Conservation (phyloP, 1,140 invertebrate species). For the Phthorimaea operculella region DNA sequence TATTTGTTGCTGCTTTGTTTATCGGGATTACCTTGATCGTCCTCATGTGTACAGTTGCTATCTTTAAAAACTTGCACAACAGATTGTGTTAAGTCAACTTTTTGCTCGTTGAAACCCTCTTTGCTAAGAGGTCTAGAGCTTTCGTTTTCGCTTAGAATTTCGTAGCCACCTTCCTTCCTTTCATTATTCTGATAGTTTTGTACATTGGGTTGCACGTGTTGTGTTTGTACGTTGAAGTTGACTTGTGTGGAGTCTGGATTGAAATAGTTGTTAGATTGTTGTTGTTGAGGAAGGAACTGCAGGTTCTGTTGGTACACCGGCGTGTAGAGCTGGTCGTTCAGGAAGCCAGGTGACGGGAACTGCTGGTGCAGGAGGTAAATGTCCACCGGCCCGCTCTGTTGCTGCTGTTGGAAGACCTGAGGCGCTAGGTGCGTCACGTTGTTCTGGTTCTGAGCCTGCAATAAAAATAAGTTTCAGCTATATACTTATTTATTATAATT, state of each 20-base stretch:
- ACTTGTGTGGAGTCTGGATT: slow-evolving; percentile 11
- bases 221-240: slow-evolving; percentile 19
- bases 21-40: slow-evolving; percentile 16
- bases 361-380: slow-evolving; percentile 43
- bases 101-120: slow-evolving; percentile 18
- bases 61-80: slow-evolving; percentile 52
- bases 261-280: slow-evolving; percentile 10
- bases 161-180: slow-evolving; percentile 1
- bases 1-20: background rate
- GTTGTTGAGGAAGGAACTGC: slow-evolving; percentile 12
- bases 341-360: slow-evolving; percentile 16
- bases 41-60: slow-evolving; percentile 35
- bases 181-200: slow-evolving; percentile 6
- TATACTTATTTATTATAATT: too few species aligned
- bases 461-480: background rate
- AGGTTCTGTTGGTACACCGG: slow-evolving; percentile 1
- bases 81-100: slow-evolving; percentile 15
- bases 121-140: slow-evolving; percentile 22
- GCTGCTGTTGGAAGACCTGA: background rate
- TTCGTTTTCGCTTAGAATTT: slow-evolving; percentile 4
- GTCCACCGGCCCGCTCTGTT: slow-evolving; percentile 18
- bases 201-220: slow-evolving; percentile 13
- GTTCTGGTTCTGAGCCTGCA: background rate
- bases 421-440: background rate
- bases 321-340: background rate